Percentiles rank a stretch among this genome's conserved stretches.
Conservation (phyloP, 2,113 vertebrate species). For the Phylloscopus whistleri region DNA sequence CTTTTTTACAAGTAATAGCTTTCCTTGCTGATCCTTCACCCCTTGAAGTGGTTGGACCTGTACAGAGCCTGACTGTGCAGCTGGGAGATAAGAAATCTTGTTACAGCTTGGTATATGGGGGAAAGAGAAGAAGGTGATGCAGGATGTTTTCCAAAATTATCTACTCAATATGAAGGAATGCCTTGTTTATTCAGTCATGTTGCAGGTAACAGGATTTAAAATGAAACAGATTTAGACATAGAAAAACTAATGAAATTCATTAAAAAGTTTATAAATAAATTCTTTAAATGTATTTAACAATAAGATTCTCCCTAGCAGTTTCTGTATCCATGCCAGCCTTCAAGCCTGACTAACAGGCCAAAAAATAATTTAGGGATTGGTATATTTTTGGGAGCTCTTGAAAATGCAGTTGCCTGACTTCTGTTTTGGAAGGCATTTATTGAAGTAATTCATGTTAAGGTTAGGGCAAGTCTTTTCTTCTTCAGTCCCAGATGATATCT, state of each 20-base stretch:
- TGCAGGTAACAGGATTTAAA: neutral
- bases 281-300: neutral
- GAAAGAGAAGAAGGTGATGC: neutral
- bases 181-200: neutral
- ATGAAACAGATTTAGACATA: neutral
- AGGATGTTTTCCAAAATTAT: neutral
- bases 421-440: neutral
- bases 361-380: neutral
- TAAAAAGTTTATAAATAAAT: neutral
- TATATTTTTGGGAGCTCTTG: neutral
- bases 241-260: neutral
- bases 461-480: neutral
- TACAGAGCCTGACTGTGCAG: neutral
- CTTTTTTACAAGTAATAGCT: neutral
- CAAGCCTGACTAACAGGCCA: neutral
- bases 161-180: neutral
- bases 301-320: neutral
- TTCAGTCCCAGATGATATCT: neutral
- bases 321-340: neutral
- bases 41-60: neutral
- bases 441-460: neutral
- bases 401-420: neutral
- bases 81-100: neutral
- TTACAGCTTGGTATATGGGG: rapidly evolving
- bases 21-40: neutral